These are phyloP conservation scores for Picus viridis DNA, from an alignment of 2,797 vertebrate species.

Conservation along the genomic window DNA sequence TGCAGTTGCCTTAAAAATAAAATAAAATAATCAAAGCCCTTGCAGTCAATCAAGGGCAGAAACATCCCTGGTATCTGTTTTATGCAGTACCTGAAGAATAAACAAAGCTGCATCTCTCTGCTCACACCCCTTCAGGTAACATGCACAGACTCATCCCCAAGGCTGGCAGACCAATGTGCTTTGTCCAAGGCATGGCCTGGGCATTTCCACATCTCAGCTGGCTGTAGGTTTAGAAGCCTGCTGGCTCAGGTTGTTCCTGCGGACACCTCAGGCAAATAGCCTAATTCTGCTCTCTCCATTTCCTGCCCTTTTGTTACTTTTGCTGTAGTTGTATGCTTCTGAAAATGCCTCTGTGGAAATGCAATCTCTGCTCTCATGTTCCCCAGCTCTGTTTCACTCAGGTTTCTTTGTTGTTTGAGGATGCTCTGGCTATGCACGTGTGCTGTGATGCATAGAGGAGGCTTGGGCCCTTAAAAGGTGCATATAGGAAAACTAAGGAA, in stretches of 20 bases:
- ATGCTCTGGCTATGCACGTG: rapidly evolving
- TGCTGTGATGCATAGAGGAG: rapidly evolving
- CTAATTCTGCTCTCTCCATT: too few relatives aligned
- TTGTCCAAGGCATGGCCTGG: neutral
- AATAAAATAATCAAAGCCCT: neutral
- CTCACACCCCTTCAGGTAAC: rapidly evolving
- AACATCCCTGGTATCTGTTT: neutral
- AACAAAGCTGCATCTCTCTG: too few relatives aligned
- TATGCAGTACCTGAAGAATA: neutral
- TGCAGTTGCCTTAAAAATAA: neutral
- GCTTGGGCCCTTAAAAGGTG: neutral
- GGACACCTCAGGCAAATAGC: neutral
- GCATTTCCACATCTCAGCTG: neutral
- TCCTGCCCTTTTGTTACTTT: too few relatives aligned
- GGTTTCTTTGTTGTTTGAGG: too few relatives aligned
- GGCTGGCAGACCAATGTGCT: neutral
- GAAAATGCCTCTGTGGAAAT: too few relatives aligned
- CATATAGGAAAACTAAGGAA: rapidly evolving
- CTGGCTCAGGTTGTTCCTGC: too few relatives aligned
- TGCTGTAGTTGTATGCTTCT: too few relatives aligned
- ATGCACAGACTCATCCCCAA: neutral
- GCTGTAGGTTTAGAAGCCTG: rapidly evolving
- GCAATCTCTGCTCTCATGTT: too few relatives aligned
- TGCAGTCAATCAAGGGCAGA: neutral
- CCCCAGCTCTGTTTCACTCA: too few relatives aligned